Base-by-base conservation (phyloP, 2,797 vertebrate species). In the Gymnothorax reevesii region DNA sequence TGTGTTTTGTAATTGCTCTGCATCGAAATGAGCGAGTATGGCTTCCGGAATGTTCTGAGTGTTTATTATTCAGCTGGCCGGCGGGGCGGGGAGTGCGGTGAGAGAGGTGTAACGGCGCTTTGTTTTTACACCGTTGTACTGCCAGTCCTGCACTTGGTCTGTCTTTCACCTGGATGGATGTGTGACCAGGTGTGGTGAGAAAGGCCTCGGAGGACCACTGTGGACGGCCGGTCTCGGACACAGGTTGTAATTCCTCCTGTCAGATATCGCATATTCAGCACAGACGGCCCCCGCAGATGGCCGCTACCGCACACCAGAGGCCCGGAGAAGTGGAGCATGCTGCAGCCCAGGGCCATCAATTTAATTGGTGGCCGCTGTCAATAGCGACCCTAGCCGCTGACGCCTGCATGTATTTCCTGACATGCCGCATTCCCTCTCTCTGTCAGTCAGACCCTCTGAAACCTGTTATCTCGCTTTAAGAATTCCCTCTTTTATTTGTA, bases 351-450 rank as follows among this genome's bases (percentile, higher is more conserved):
- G 92, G 92, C 91, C 91, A 82, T 93, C 60, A 15, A 92, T 93
- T 94, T 95, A 94, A 94, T 93, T 89, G 93, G 90, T 93, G 92
- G 89, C 57, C 89, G 0, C 86, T 89, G 92, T 92, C 90, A 87
- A 87, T 64, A 84, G 89, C 92, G 93, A 94, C 94, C 92, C 94
- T 92, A 92, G 92, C 89, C 88, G 54, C 54, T 82, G 83, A 82
- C 91, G 92, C 92, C 91, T 93, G 92, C 92, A 90, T 85, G 77
- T 83, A 71, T 73, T 22, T 2, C 49, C 20, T 86, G 86, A 80
- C 33, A 84, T 57, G 22, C 5, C 6, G 82, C 33, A 59, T 33
- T 62, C 77, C 25, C 49, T 71, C 59, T 83, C 64, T 20, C 77
- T 75, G 54, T 85, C 66, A 83, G 66, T 83, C 83, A 83, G 42